These are phyloP conservation scores for Corythornis cristatus DNA, from an alignment of 2,113 vertebrate genomes.

Conservation along the genomic window DNA sequence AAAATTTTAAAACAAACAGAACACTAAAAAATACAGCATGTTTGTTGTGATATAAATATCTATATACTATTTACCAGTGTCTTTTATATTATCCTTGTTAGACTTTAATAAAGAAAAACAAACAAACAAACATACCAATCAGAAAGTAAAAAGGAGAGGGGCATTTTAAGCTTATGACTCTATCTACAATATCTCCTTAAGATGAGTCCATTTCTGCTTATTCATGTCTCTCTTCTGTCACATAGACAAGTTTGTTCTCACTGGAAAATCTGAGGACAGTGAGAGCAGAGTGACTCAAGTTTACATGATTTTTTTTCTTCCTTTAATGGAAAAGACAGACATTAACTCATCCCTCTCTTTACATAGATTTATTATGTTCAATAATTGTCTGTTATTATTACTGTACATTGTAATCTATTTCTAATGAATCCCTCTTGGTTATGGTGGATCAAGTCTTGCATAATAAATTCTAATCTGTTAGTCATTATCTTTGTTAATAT, in stretches of 20 bases:
- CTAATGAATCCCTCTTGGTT: slow-evolving; percentile 69
- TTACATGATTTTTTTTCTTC: slow-evolving; percentile 38
- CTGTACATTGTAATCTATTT: slow-evolving; percentile 66
- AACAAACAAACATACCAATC: neutral
- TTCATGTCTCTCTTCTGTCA: neutral
- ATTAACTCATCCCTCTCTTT: slow-evolving; percentile 50
- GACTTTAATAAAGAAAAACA: neutral
- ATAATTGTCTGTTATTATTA: slow-evolving; percentile 68
- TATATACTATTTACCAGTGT: neutral
- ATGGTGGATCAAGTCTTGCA: slow-evolving; percentile 43
- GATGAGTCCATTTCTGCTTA: neutral
- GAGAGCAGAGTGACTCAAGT: neutral
- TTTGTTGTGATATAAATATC: neutral
- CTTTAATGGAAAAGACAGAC: slow-evolving; percentile 50
- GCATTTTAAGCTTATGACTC: neutral
- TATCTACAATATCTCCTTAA: neutral
- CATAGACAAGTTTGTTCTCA: neutral
- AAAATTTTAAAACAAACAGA: neutral
- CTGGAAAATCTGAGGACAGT: neutral
- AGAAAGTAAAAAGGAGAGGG: neutral
- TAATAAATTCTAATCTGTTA: slow-evolving; percentile 56
- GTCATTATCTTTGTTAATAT: slow-evolving; percentile 51
- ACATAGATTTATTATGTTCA: slow-evolving; percentile 57
- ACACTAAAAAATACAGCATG: neutral
- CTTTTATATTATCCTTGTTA: neutral